A percentile compares a stretch with the other conserved stretches of the same genome.
phyloP scores from a whole-genome alignment of 2,888 invertebrate genomes.

The Hirtodrosophila histrioides region DNA sequence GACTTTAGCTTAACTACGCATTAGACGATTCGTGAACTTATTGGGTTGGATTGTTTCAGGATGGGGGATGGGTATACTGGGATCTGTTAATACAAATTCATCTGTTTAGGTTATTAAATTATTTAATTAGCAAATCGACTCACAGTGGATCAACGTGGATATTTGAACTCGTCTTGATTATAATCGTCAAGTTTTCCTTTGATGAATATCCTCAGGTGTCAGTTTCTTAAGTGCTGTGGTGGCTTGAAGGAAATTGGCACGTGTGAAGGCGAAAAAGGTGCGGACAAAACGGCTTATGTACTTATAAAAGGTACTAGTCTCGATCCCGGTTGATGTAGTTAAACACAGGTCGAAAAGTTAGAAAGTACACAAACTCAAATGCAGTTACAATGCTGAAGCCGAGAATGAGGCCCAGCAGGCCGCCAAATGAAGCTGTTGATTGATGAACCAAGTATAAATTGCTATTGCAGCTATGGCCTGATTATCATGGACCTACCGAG shows the following conservation, averaged over 20 bases:
- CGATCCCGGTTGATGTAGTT: slow-evolving; percentile 81
- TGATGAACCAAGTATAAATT: slow-evolving; percentile 66
- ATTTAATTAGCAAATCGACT: no score
- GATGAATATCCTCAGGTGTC: no score
- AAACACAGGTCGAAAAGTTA: slow-evolving; percentile 86
- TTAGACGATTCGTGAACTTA: background rate
- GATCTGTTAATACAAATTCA: no score
- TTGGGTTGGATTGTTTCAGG: background rate
- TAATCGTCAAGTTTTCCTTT: no score
- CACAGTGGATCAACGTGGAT: no score
- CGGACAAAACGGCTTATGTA: background rate
- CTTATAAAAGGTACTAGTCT: slow-evolving; percentile 9
- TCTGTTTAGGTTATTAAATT: no score
- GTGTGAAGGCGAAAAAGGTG: background rate
- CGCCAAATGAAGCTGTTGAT: slow-evolving; percentile 88
- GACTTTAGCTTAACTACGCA: background rate
- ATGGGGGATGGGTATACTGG: no score
- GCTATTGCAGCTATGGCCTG: background rate
- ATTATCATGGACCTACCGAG: slow-evolving; percentile 85
- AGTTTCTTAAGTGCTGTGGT: no score
- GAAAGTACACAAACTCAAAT: slow-evolving; percentile 88
- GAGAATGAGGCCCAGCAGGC: slow-evolving; percentile 88
- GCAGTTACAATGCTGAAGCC: slow-evolving; percentile 89
- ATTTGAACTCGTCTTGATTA: no score
- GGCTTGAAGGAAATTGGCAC: no score